A percentile compares a stretch with the other conserved stretches of the same genome.
Conservation (phyloP, 23 tunicate genomes). For the Halocynthia aurantium region DNA sequence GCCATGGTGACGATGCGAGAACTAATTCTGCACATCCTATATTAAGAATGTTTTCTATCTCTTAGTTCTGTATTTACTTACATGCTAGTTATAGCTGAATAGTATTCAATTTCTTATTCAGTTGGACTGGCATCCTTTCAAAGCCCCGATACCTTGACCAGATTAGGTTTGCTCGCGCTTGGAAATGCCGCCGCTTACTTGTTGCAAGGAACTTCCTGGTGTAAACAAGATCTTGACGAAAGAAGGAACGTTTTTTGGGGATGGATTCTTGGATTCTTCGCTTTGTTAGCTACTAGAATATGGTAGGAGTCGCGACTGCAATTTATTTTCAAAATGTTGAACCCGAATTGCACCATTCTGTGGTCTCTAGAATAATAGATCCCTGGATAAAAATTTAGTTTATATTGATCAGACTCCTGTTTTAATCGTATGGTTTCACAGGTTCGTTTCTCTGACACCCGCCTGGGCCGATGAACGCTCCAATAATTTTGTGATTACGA, state of each 20-base stretch:
- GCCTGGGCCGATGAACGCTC: conserved; percentile 38
- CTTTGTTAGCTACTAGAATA: conserved; percentile 39
- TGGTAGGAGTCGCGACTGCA: conserved; percentile 20
- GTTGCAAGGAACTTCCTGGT: conserved; percentile 22
- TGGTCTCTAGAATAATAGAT: too few relatives aligned
- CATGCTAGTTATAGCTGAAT: neutral
- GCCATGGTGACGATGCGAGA: too few relatives aligned
- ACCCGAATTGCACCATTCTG: too few relatives aligned
- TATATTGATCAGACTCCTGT: neutral
- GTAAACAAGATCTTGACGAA: conserved; percentile 23
- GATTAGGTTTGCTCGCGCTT: conserved; percentile 40
- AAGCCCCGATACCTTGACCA: conserved; percentile 31
- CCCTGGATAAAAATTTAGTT: neutral
- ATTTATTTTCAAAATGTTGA: neutral
- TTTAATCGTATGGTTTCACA: neutral
- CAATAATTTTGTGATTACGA: conserved; percentile 19
- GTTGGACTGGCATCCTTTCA: conserved; percentile 60
- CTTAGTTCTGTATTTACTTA: too few relatives aligned
- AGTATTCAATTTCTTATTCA: conserved; percentile 6
- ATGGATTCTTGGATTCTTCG: conserved; percentile 28
- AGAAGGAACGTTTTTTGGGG: conserved; percentile 45
- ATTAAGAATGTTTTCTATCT: too few relatives aligned
- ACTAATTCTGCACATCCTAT: too few relatives aligned
- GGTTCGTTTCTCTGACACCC: conserved; percentile 54
- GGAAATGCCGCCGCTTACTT: conserved; percentile 47